Percentiles rank a stretch among this genome's conserved stretches.
These are phyloP conservation scores for Drosophila barbarae DNA, from an alignment of 2,888 invertebrate species.

Conservation along the genomic window DNA sequence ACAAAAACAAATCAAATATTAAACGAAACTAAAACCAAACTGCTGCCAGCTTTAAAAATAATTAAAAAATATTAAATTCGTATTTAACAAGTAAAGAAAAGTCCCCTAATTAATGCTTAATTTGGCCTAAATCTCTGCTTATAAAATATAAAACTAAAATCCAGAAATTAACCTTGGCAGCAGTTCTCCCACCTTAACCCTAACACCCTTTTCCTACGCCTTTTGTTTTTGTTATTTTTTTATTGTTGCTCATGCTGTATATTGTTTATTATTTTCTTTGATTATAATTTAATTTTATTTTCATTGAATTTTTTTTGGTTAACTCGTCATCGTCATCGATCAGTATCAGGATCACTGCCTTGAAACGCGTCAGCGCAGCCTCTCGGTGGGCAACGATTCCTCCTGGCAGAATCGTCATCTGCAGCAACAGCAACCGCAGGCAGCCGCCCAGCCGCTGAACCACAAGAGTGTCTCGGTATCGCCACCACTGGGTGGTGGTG, in stretches of 20 bases:
- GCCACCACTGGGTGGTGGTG: conserved; percentile 56
- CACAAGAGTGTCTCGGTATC: conserved; percentile 62
- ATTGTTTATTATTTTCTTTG: conserved; percentile 16
- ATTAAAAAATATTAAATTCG: background rate
- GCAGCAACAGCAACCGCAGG: conserved; percentile 35
- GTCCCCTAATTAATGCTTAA: too few relatives aligned
- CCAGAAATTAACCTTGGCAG: conserved; percentile 7
- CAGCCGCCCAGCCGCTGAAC: conserved; percentile 36
- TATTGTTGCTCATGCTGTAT: conserved; percentile 27
- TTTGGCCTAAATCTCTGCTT: background rate
- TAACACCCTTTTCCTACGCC: background rate
- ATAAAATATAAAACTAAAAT: background rate
- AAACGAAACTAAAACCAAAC: background rate
- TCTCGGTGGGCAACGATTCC: conserved; percentile 79
- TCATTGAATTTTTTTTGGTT: conserved; percentile 52
- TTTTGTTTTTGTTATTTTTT: conserved; percentile 34
- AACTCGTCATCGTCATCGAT: conserved; percentile 55
- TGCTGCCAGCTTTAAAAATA: conserved; percentile 9
- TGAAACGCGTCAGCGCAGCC: conserved; percentile 78
- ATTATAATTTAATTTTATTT: conserved; percentile 51
- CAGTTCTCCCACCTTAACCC: background rate
- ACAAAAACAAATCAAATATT: conserved; percentile 26
- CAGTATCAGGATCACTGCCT: conserved; percentile 79
- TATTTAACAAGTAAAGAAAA: background rate
- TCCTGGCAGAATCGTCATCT: conserved; percentile 78